phyloP scores from a whole-genome alignment of 2,888 invertebrate species.

The Amphimallon solstitiale region DNA sequence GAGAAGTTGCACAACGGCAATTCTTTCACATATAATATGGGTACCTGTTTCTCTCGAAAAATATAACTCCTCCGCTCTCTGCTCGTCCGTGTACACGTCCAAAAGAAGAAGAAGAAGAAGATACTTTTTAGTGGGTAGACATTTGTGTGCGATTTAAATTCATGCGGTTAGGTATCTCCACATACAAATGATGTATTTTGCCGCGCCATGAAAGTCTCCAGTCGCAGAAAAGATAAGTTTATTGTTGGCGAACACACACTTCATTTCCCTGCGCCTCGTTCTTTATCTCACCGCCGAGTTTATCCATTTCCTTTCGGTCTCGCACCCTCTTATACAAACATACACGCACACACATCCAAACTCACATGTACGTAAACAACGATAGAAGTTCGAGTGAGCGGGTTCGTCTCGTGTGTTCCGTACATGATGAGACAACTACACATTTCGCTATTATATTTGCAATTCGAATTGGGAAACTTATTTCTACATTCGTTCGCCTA shows the following conservation, averaged over 20 bases:
- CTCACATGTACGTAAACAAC: slow-evolving; percentile 5
- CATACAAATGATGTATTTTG: slow-evolving; percentile 63
- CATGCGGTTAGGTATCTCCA: slow-evolving; percentile 60
- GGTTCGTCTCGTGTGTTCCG: slow-evolving; percentile 49
- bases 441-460: slow-evolving; percentile 58
- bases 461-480: slow-evolving; percentile 54
- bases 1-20: slow-evolving; percentile 6
- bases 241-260: slow-evolving; percentile 63
- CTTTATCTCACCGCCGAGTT: slow-evolving; percentile 62
- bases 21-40: slow-evolving; percentile 1
- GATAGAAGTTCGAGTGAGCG: slow-evolving; percentile 32
- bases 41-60: slow-evolving; percentile 22
- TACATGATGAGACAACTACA: slow-evolving; percentile 50
- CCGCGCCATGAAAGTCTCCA: slow-evolving; percentile 58
- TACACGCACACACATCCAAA: neutral
- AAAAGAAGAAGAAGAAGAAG: slow-evolving; percentile 22
- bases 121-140: slow-evolving; percentile 47
- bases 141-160: slow-evolving; percentile 57
- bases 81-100: slow-evolving; percentile 2
- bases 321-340: slow-evolving; percentile 47
- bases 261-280: slow-evolving; percentile 61
- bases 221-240: slow-evolving; percentile 63
- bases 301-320: slow-evolving; percentile 61
- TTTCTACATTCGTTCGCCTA: slow-evolving; percentile 33
- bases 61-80: slow-evolving; percentile 8